Base-by-base conservation (phyloP, 2,113 vertebrate species). In the Eurystomus gularis region DNA sequence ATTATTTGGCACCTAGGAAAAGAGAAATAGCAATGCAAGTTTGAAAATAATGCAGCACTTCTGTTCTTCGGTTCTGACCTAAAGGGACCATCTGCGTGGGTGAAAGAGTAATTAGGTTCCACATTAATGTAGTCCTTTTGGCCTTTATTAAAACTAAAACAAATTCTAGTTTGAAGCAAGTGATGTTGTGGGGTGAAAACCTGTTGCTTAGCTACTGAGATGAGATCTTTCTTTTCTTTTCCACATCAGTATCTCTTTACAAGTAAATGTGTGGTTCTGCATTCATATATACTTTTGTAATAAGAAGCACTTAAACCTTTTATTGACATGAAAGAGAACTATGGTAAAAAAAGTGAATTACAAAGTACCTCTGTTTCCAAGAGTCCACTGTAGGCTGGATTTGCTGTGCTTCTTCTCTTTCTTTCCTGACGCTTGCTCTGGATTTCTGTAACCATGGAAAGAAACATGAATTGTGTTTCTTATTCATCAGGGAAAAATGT, bases 361-460 rank as follows among this genome's bases (percentile, higher is more conserved):
- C 58, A 13, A 88, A 96, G 82, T 97, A 99, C 99, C 99, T 99
- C 99, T 0, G 99, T 98, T 91, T 99, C 99, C 57, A 99, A 98
- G 96, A 99, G 98, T 95, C 99, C 98, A 77, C 99, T 99, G 97
- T 99, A 99, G 70, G 99, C 98, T 6, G 99, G 99, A 93, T 99
- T 99, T 37, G 99, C 99, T 9, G 99, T 99, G 98, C 99, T 99
- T 77, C 99, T 97, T 81, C 99, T 98, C 98, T 99, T 99, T 90
- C 99, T 98, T 97, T 99, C 99, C 88, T 99, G 99, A 16, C 99
- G 98, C 97, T 98, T 99, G 96, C 97, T 98, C 98, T 99, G 99
- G 97, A 99, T 99, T 96, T 99, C 99, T 99, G 96, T 75, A 97
- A 97, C 90, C 92, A 93, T 79, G 73, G 93, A 91, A 96, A 97